Evolutionary conservation across 2,797 vertebrate genomes (phyloP), one percentile per base, ranked within the genome.

Genomic region (Smutsia gigantea): DNA sequence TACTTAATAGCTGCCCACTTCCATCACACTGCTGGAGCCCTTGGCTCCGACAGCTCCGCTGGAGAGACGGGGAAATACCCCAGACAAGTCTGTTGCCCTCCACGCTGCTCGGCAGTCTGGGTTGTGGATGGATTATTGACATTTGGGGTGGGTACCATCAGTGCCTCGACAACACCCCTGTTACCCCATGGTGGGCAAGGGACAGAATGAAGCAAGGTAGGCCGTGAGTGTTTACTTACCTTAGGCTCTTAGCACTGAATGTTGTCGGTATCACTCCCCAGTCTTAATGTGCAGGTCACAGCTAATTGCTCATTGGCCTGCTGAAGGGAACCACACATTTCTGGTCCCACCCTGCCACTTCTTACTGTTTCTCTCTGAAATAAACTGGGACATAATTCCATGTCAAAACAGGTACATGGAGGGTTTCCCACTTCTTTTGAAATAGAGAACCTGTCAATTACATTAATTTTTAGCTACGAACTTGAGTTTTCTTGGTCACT

Each of bases 311-410:
- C 42, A 46, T 5, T 93, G 94, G 71, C 9, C 49, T 59, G 37
- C 29, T 42, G 18, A 3, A 21, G 83, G 46, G 29, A 0, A 55
- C 74, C 49, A 12, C 79, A 68, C 63, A 37, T 78, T 61, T 72
- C 29, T 46, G 27, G 46, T 66, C 66, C 74, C 7, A 1, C 18
- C 9, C n/a, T 92, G n/a, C 11, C n/a, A 13, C 15, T 74, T 61
- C 31, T 71, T 17, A 46, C 29, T 49, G 10, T 61, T 90, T 94
- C 34, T 39, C 49, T 92, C 61, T 85, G 64, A 83, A 83, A 87
- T 71, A 61, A 59, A 87, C 10, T 0, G 59, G 34, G 69, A 23
- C 49, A 3, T 37, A 34, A 49, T 17, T 34, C 23, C 37, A 5
- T 21, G 34, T 87, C 42, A 11, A 53, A 51, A 13, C 18, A 31